These are phyloP conservation scores for Pseudotriccus pelzelni DNA, from an alignment of 2,797 vertebrate genomes.

Conservation along the genomic window DNA sequence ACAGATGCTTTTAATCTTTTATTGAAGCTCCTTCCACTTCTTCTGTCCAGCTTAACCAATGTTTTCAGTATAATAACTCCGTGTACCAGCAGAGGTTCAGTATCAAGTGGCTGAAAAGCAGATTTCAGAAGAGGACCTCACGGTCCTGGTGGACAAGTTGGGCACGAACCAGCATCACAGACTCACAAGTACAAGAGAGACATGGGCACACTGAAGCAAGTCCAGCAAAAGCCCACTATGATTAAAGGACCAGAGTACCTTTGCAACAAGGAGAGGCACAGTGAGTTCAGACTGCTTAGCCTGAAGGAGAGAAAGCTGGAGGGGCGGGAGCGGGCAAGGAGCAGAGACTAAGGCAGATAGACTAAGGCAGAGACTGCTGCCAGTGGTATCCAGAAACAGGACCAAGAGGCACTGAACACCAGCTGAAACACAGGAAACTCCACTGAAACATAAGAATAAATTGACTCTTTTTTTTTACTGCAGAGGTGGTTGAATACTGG, in stretches of 20 bases:
- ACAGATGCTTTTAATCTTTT: neutral
- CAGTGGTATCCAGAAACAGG: neutral
- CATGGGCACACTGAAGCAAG: neutral
- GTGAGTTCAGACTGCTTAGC: neutral
- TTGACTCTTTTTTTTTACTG: no score
- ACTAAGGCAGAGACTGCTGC: no score
- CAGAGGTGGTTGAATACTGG: neutral
- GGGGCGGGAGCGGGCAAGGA: neutral
- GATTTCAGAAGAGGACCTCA: neutral
- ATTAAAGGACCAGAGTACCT: neutral
- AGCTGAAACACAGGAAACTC: neutral
- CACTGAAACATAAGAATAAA: neutral
- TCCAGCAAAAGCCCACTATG: neutral
- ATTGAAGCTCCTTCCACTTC: neutral
- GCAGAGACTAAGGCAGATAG: neutral
- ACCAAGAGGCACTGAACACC: neutral
- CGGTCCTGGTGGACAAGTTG: neutral
- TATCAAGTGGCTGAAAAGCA: neutral
- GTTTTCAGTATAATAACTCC: neutral
- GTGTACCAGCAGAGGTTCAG: neutral
- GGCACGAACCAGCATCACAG: rapidly evolving
- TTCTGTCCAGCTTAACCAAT: neutral
- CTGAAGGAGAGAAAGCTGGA: neutral
- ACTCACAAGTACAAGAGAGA: neutral
- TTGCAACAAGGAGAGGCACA: neutral